Base-by-base conservation (phyloP, 2,888 invertebrate genomes). In the Hyppa rectilinea region DNA sequence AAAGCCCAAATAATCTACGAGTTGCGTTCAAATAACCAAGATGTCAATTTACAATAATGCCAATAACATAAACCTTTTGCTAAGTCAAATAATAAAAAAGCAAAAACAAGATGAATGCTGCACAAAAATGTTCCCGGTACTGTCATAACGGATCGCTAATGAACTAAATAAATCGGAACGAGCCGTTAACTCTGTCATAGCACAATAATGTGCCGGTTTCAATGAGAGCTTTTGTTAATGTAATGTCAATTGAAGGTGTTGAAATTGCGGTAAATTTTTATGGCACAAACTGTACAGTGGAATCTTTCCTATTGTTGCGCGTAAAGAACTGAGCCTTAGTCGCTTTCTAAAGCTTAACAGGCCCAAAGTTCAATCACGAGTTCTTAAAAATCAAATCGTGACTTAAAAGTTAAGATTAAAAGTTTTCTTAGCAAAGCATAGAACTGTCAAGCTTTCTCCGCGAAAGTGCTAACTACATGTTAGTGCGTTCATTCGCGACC, bases 401-500 rank as follows among this genome's bases (percentile, higher is more conserved):
- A 64, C 50, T 69, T 66, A 43, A 52, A 52, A 63, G 40, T 38
- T 4, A 29, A 6, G 6, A 36, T 40, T 26, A 53, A 78, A 73
- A 69, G 75, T 76, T 80, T 71, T 78, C 71, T 64, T 31, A 20
- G 9, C 29, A 40, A 69, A 53, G 12, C 26, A 67, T n/a, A 29
- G 7, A 68, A 17, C 38, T 17, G 56, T 20, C 20, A 50, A 66
- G 78, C 85, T 87, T 85, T 85, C 85, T 83, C 78, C 69, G 71
- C 66, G 87, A 87, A 87, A 87, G 88, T 85, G 58, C 56, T 70
- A 45, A 26, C 69, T 49, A 31, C 49, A 43, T 52, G 36, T 55
- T 67, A 29, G 31, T 7, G 47, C 6, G n/a, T 59, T 56, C 36
- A 31, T 61, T 58, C 36, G 49, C 26, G 5, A 43, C n/a, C 75